phyloP scores from a whole-genome alignment of 1,140 invertebrate genomes.

The Brachionus asplanchnoidis region DNA sequence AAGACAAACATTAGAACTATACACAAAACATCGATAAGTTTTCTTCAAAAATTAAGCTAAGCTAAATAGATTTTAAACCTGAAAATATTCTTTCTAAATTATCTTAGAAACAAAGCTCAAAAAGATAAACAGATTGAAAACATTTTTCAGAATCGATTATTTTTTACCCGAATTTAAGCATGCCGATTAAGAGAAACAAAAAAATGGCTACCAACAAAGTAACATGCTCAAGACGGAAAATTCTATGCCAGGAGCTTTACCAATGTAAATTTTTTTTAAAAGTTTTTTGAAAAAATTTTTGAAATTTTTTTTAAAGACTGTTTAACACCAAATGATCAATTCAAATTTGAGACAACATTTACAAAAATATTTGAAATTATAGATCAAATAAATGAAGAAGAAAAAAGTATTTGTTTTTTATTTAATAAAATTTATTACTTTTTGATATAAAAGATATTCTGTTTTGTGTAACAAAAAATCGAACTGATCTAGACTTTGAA shows the following conservation, averaged over 20 bases:
- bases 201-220: not conserved
- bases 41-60: not conserved
- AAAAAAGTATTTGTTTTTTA: not conserved
- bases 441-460: not conserved
- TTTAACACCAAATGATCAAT: not conserved
- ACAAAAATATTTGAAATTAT: not conserved
- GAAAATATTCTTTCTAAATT: not conserved
- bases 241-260: not conserved
- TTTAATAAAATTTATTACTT: not conserved
- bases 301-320: not conserved
- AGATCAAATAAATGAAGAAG: not conserved
- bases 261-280: not conserved
- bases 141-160: not conserved
- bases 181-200: not conserved
- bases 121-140: not conserved
- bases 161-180: not conserved
- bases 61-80: not conserved
- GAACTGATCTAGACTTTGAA: not conserved
- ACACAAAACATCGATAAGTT: not conserved
- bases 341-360: slow-evolving; percentile 11
- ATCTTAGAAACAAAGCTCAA: not conserved
- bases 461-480: not conserved
- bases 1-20: not conserved
- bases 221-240: not conserved
- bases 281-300: not conserved